Conservation (phyloP, 2,113 vertebrate genomes). For the Anolis sagrei region DNA sequence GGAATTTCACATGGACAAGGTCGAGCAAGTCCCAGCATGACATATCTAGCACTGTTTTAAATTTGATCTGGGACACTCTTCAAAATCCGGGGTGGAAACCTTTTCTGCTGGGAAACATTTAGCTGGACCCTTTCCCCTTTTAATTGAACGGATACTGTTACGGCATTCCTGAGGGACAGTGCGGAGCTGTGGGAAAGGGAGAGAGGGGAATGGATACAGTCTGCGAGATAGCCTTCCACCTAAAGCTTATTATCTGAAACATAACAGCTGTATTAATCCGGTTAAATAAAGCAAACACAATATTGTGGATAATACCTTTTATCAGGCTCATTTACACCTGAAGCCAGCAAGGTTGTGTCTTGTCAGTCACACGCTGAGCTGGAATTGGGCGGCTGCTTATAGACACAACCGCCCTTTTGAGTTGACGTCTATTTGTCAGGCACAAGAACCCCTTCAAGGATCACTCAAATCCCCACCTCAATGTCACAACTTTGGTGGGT, state of each 20-base stretch:
- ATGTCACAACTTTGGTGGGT: neutral
- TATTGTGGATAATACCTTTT: slow-evolving; percentile 13
- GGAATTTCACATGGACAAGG: slow-evolving; percentile 11
- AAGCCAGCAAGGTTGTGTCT: accelerated
- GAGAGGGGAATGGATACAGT: neutral
- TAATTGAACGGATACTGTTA: neutral
- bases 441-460: neutral
- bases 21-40: neutral
- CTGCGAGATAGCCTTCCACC: neutral
- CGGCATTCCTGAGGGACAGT: slow-evolving; percentile 40
- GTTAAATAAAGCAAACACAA: neutral
- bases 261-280: slow-evolving; percentile 56
- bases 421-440: accelerated
- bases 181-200: slow-evolving; percentile 49
- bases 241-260: slow-evolving; percentile 29
- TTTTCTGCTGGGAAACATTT: slow-evolving; percentile 21
- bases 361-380: neutral
- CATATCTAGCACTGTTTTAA: slow-evolving; percentile 22
- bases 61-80: slow-evolving; percentile 39
- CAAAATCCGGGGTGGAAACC: slow-evolving; percentile 9
- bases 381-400: neutral
- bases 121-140: slow-evolving; percentile 26
- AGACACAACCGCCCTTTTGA: no score
- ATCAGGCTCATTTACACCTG: neutral
- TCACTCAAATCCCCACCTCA: neutral